Base-by-base conservation (phyloP, 2,113 vertebrate species). In the Apodemus sylvaticus region DNA sequence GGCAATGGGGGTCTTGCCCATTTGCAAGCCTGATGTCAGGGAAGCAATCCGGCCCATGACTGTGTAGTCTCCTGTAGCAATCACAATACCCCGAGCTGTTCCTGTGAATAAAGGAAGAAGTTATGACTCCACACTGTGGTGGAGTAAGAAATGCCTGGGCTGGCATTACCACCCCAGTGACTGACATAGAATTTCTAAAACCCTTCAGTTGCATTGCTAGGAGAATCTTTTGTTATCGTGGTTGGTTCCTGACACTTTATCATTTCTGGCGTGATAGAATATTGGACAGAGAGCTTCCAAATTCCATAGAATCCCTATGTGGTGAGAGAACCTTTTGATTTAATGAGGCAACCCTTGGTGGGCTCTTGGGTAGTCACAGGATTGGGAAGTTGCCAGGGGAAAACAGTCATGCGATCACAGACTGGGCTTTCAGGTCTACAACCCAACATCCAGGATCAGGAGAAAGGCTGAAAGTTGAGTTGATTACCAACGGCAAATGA, bases 1-100 rank as follows among this genome's bases (percentile, higher is more conserved):
- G 0, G 98, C 97, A 1, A 98, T 98, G 85, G 98, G 98, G 1
- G 98, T 98, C 94, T 97, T 45, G 90, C 97, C 96, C 4, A 82
- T 3, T 1, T 2, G 7, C 55, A 98, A 94, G 71, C 96, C 86
- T 1, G 98, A 98, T 0, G 98, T 87, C 91, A 98, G 88, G 0
- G 95, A 94, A 86, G 98, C 98, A 48, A 98, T 98, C 16, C 97
- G 92, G 39, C 98, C 98, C 97, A 98, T 98, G 53, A 97, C 91
- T 0, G 98, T 98, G 53, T 19, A 0, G 74, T 98, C 98, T 39
- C 98, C 98, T 0, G 97, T 98, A 13, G 96, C 96, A 2, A 97
- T 97, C 89, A 97, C 98, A 9, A 98, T 17, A 58, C 98, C 98
- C 13, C 0, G 87, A 60, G 97, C 98, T 36, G 95, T 86, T 19